phyloP scores from a whole-genome alignment of 2,113 vertebrate species.

The Peromyscus polionotus region DNA sequence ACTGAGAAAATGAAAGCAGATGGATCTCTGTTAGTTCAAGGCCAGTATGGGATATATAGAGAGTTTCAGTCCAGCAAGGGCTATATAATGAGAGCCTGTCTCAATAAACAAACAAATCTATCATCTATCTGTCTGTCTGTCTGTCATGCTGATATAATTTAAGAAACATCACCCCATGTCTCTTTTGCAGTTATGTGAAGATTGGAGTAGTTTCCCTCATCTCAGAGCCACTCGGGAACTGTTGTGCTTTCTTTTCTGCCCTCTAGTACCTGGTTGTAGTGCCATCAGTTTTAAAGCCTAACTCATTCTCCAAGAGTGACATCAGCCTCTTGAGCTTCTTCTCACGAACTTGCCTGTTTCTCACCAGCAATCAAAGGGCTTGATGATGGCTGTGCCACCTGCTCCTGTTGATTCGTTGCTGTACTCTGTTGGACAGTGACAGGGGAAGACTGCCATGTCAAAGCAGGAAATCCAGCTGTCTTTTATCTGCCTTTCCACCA shows the following conservation, averaged over 20 bases:
- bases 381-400: slow-evolving; percentile 64
- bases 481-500: slow-evolving; percentile 74
- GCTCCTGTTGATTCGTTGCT: slow-evolving; percentile 46
- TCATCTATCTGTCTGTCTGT: not conserved
- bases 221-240: not conserved
- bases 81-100: not conserved
- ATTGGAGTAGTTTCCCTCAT: not conserved
- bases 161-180: not conserved
- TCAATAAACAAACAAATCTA: not conserved
- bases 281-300: slow-evolving; percentile 36
- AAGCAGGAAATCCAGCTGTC: slow-evolving; percentile 64
- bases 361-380: slow-evolving; percentile 72
- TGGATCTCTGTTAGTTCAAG: not conserved
- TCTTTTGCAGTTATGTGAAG: not conserved
- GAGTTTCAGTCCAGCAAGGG: not conserved
- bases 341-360: slow-evolving; percentile 65
- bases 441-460: slow-evolving; percentile 40
- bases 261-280: not conserved
- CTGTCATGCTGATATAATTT: not conserved
- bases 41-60: not conserved
- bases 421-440: slow-evolving; percentile 8
- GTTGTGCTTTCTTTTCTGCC: slow-evolving; percentile 20
- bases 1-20: not conserved
- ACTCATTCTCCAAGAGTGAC: slow-evolving; percentile 47
- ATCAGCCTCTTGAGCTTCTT: slow-evolving; percentile 54